These are phyloP conservation scores for Solenodon paradoxus DNA, from an alignment of 2,113 vertebrate genomes.

Conservation along the genomic window DNA sequence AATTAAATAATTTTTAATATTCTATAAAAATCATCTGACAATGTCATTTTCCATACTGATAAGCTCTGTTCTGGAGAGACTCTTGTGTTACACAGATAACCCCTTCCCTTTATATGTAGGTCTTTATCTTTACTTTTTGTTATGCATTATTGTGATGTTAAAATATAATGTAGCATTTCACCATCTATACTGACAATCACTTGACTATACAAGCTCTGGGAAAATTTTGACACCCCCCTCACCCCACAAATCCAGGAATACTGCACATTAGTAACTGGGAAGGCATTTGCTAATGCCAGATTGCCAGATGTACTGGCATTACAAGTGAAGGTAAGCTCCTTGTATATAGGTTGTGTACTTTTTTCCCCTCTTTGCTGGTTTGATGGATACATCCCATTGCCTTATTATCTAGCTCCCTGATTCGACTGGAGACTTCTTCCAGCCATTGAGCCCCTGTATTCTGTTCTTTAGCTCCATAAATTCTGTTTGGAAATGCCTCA, in stretches of 20 bases:
- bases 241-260: too few relatives aligned
- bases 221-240: too few relatives aligned
- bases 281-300: background rate
- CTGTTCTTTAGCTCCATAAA: too few relatives aligned
- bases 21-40: background rate
- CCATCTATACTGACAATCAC: background rate
- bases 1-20: background rate
- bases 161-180: background rate
- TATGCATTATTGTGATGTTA: background rate
- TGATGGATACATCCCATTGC: too few relatives aligned
- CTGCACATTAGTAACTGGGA: background rate
- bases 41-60: background rate
- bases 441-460: too few relatives aligned
- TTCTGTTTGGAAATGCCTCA: too few relatives aligned
- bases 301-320: background rate
- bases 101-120: background rate
- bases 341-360: background rate
- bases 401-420: too few relatives aligned
- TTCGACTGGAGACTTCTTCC: too few relatives aligned
- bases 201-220: background rate
- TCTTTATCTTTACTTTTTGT: background rate
- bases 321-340: background rate
- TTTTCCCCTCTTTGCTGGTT: too few relatives aligned
- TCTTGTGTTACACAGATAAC: background rate
- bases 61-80: background rate